These are phyloP conservation scores for Endotricha flammealis DNA, from an alignment of 2,888 invertebrate species.

Conservation along the genomic window DNA sequence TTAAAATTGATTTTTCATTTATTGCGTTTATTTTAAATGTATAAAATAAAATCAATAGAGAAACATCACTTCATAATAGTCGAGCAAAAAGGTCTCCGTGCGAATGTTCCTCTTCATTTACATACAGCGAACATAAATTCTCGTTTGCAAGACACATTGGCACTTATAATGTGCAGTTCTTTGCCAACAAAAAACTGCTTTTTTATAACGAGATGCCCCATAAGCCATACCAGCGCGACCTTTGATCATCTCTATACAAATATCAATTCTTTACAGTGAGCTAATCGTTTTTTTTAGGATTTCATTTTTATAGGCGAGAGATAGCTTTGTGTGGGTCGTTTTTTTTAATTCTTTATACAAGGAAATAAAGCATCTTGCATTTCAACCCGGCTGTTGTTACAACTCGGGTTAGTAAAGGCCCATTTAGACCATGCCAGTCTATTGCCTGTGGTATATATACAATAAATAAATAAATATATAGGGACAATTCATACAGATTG, in stretches of 20 bases:
- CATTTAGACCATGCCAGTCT: too few species aligned
- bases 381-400: too few species aligned
- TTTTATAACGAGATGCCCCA: constrained; percentile 54
- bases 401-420: too few species aligned
- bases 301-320: constrained; percentile 32
- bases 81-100: constrained; percentile 36
- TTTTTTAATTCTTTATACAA: too few species aligned
- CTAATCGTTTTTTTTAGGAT: constrained; percentile 58
- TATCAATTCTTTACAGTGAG: constrained; percentile 61
- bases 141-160: constrained; percentile 75
- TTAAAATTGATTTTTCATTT: too few species aligned
- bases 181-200: constrained; percentile 52
- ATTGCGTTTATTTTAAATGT: too few species aligned
- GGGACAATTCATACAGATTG: too few species aligned
- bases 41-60: not conserved
- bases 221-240: constrained; percentile 43
- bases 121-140: constrained; percentile 73
- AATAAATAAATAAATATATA: too few species aligned
- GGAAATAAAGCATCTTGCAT: too few species aligned
- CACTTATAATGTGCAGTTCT: constrained; percentile 74
- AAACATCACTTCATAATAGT: not conserved
- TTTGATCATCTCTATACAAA: constrained; percentile 66
- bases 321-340: constrained; percentile 44
- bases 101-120: constrained; percentile 62
- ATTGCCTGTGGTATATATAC: too few species aligned